Percentiles rank a stretch among this genome's conserved stretches.
phyloP scores from a whole-genome alignment of 2,888 invertebrate genomes.

The Euplexia lucipara region DNA sequence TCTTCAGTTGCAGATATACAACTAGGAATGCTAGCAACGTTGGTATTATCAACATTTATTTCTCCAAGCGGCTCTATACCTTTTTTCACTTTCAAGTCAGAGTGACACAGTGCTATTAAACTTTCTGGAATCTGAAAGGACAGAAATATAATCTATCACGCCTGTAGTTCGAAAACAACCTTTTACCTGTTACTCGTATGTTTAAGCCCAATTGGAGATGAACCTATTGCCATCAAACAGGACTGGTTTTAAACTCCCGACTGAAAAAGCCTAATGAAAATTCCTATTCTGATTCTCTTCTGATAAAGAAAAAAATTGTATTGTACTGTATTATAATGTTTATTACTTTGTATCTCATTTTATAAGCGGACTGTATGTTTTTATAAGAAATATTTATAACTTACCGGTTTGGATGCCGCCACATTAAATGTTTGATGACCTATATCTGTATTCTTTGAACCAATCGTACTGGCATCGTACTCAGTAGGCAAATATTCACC shows the following conservation, averaged over 20 bases:
- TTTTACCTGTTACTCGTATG: no score
- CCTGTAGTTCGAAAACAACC: no score
- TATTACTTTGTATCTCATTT: no score
- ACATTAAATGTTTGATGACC: constrained; percentile 61
- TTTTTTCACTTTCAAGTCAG: constrained; percentile 63
- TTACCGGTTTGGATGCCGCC: constrained; percentile 76
- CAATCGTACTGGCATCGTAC: constrained; percentile 57
- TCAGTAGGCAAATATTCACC: constrained; percentile 64
- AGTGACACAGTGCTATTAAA: constrained; percentile 75
- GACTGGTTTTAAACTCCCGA: no score
- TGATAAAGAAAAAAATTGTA: no score
- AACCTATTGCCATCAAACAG: no score
- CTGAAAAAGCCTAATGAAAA: no score
- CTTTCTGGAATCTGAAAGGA: constrained; percentile 80
- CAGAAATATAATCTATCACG: neutral
- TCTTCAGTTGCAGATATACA: constrained; percentile 74
- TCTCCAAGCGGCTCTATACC: constrained; percentile 18
- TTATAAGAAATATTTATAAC: constrained; percentile 48
- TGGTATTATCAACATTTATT: neutral
- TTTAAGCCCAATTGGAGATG: no score
- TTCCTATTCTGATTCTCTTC: no score
- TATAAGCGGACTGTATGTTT: no score
- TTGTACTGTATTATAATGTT: no score
- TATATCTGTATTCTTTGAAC: constrained; percentile 60
- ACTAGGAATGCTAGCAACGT: constrained; percentile 28